Evolutionary conservation across 2,888 invertebrate species (phyloP).

Genomic region (Brachycybe producta): DNA sequence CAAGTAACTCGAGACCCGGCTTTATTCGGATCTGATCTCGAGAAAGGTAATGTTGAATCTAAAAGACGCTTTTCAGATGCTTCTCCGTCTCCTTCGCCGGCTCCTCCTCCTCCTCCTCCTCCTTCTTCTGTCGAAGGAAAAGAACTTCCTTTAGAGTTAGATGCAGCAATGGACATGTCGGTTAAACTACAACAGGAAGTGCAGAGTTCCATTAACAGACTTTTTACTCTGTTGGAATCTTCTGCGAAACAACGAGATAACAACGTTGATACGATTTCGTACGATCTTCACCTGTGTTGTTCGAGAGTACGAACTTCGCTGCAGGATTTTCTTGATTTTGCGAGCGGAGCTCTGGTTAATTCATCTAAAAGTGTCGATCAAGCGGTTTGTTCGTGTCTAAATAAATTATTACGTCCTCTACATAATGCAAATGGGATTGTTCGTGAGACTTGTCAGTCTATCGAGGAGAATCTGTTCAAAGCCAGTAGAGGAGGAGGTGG

Average conservation of each 20-base stretch:
- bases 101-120: conserved; percentile 17
- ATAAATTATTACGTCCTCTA: conserved; percentile 63
- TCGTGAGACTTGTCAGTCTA: conserved; percentile 56
- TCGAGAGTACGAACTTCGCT: conserved; percentile 62
- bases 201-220: conserved; percentile 61
- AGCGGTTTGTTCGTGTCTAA: conserved; percentile 56
- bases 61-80: conserved; percentile 20
- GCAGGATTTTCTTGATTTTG: conserved; percentile 76
- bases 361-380: conserved; percentile 55
- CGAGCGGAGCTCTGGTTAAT: conserved; percentile 75
- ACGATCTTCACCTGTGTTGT: conserved; percentile 58
- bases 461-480: conserved; percentile 68
- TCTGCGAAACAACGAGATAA: conserved; percentile 63
- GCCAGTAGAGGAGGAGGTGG: conserved; percentile 44
- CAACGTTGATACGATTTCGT: conserved; percentile 49
- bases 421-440: conserved; percentile 66
- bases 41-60: background rate
- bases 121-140: conserved; percentile 25
- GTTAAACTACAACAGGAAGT: conserved; percentile 65
- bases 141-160: conserved; percentile 53
- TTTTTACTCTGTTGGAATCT: conserved; percentile 54
- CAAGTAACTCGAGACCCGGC: conserved; percentile 34
- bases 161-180: conserved; percentile 59
- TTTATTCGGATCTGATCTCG: background rate
- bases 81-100: conserved; percentile 11